Percentiles rank a stretch among this genome's conserved stretches.
Evolutionary conservation across 2,797 vertebrate species (phyloP).

Genomic region (Schizopygopsis pylzovi): DNA sequence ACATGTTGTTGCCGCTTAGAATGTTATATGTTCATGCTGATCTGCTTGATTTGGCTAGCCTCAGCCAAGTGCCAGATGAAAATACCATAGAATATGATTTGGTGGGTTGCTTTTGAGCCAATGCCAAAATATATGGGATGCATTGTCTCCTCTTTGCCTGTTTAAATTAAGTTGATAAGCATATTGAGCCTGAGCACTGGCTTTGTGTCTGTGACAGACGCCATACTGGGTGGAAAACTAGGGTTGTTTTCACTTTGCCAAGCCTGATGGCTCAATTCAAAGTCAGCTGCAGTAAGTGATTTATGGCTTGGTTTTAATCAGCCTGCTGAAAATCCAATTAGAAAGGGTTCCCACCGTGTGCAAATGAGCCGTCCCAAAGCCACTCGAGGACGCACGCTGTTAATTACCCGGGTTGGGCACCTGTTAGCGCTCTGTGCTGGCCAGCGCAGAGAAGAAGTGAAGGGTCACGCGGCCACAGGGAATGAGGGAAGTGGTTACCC

Average conservation of each 20-base stretch:
- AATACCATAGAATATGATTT: background rate
- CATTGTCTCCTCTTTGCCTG: background rate
- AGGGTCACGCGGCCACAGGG: slow-evolving; percentile 43
- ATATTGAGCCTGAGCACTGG: background rate
- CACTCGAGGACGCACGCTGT: slow-evolving; percentile 62
- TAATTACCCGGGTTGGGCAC: slow-evolving; percentile 66
- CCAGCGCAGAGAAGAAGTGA: slow-evolving; percentile 36
- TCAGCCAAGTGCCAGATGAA: background rate
- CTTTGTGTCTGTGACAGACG: slow-evolving; percentile 38
- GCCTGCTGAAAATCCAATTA: slow-evolving; percentile 67
- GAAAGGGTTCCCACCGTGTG: slow-evolving; percentile 63
- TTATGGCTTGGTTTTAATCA: slow-evolving; percentile 68
- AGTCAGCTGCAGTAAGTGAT: slow-evolving; percentile 63
- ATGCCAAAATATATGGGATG: background rate
- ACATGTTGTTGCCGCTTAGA: background rate
- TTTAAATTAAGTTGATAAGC: background rate
- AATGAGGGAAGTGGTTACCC: slow-evolving; percentile 37
- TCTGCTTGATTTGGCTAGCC: background rate
- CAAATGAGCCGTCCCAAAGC: slow-evolving; percentile 65
- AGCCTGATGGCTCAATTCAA: slow-evolving; percentile 65
- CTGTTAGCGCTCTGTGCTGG: slow-evolving; percentile 59
- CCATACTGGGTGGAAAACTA: slow-evolving; percentile 34
- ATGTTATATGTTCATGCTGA: background rate
- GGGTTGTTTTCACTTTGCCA: slow-evolving; percentile 50
- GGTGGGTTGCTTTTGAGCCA: background rate